Base-by-base conservation (phyloP, 2,888 invertebrate genomes). In the Pardosa pseudoannulata region DNA sequence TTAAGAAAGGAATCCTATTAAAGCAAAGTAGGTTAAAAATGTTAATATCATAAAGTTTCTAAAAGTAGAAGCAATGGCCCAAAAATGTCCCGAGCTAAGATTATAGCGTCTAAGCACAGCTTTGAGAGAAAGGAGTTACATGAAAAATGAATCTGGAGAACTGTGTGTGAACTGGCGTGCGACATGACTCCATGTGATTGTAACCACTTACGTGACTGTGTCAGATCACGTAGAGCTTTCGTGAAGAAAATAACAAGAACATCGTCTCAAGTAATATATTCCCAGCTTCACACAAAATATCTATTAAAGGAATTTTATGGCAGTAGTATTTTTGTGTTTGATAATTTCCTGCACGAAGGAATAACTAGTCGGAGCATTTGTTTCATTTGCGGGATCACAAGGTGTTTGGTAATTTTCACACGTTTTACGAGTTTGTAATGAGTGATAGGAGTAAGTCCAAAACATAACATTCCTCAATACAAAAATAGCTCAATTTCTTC, bases 151-250 rank as follows among this genome's bases (percentile, higher is more conserved):
- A 46, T 46, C n/a, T 46, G n/a, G n/a, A 13, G 46, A 46, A 46
- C n/a, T n/a, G n/a, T n/a, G n/a, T n/a, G 46, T 16, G 46, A 46
- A 16, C 29, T 65, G 65, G 65, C 65, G 65, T 65, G 65, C 65
- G 11, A n/a, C 29, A 65, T 65, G 31, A 3, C 3, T 31, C 16
- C 29, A 11, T 65, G 16, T 29, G 28, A 29, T 65, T 28, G 31
- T n/a, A 29, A 46, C 2, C n/a, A 65, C 28, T 65, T 65, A 65
- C 65, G 65, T 65, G 65, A 65, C 65, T 65, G 13, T 31, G 1
- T 13, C 19, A 31, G 31, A 65, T 65, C 65, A 65, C 65, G 65
- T 65, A 65, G 46, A 2, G n/a, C 2, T 65, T 9, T 13, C 28
- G 65, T 29, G 65, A 31, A 31, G 31, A 65, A 29, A 65, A 65